A percentile compares a stretch with the other conserved stretches of the same genome.
phyloP scores from a whole-genome alignment of 2,888 invertebrate genomes.

The Orchesella flavescens region DNA sequence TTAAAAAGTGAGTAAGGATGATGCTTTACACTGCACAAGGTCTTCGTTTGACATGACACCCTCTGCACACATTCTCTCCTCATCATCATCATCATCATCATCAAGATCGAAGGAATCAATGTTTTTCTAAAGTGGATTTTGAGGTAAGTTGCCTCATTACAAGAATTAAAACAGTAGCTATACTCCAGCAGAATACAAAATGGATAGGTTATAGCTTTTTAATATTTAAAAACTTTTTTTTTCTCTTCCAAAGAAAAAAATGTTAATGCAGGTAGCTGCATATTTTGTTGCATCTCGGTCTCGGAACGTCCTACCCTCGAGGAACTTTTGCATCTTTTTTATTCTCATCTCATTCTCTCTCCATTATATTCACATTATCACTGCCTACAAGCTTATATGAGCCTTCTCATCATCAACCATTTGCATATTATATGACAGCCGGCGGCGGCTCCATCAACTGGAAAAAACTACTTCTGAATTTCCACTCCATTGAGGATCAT shows the following conservation, averaged over 20 bases:
- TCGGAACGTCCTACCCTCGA: conserved; percentile 1
- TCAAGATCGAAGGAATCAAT: background rate
- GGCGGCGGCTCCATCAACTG: conserved; percentile 4
- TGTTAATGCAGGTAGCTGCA: no score
- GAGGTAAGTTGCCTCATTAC: conserved; percentile 22
- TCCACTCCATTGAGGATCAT: no score
- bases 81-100: no score
- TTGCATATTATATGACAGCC: background rate
- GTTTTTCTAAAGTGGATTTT: conserved; percentile 37
- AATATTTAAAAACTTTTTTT: no score
- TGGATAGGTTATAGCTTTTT: background rate
- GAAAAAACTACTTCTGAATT: no score
- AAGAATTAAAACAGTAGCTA: background rate
- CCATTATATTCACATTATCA: conserved; percentile 36
- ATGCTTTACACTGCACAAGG: no score
- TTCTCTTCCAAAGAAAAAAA: no score
- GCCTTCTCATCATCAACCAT: no score
- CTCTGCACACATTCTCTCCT: no score
- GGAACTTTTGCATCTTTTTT: conserved; percentile 2
- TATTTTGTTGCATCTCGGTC: no score
- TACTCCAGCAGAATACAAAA: background rate
- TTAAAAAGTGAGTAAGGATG: no score
- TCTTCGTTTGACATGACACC: no score
- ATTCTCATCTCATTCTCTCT: background rate
- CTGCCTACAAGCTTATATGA: background rate